Base-by-base conservation (phyloP, 2,888 invertebrate genomes). In the Parasteatoda lunata region DNA sequence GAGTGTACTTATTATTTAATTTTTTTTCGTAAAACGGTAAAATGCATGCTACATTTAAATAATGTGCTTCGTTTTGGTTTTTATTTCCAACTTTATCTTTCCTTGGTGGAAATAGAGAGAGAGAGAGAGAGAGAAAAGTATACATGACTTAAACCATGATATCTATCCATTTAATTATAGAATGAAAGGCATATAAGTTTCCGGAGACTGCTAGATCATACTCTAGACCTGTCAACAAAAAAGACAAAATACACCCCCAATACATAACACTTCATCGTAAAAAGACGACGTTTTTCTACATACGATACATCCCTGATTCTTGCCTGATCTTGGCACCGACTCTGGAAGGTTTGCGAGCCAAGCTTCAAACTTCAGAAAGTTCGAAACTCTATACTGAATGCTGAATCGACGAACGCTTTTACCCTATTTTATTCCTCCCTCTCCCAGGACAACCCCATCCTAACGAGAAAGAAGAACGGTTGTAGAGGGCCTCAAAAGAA, bases 211-310 rank as follows among this genome's bases (percentile, higher is more conserved):
- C 45, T 3, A 66, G 68, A 54, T 79, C 71, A 30, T 30, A 30
- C 76, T 48, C 49, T 30, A 75, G 78, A 76, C 85, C 76, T 86
- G 85, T 86, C 85, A 86, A 66, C 85, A 51, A 47, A 45, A 49
- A 65, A 77, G 77, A 80, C 80, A 86, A 84, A 80, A 80, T 85
- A 80, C 84, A 75, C 84, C 84, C 65, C 73, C 84, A 69, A 78
- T 84, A 73, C 84, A 85, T 79, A 69, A 79, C 65, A 70, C 73
- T 84, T 77, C 84, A 84, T 84, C 77, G 71, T 84, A 48, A n/a
- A 13, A 0, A 52, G 51, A 70, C 84, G 79, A 85, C 79, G 15
- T 86, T 79, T 86, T 66, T 71, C 59, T 76, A 80, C 71, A 80
- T 71, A 70, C 76, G 85, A 86, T 80, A 71, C 77, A 52, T 72